phyloP scores from a whole-genome alignment of 2,888 invertebrate species.

The Philonicus albiceps region DNA sequence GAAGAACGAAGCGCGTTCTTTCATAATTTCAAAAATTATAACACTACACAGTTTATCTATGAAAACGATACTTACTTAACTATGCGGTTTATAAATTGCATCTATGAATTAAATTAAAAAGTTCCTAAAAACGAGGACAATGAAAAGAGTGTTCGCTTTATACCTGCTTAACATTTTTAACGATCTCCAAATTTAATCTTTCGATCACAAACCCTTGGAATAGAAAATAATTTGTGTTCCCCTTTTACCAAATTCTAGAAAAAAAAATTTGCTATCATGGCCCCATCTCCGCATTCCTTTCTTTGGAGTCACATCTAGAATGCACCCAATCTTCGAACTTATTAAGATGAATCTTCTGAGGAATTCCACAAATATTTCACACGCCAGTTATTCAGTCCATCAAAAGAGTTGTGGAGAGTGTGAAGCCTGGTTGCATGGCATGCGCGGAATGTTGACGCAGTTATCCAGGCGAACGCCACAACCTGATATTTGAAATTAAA shows the following conservation, averaged over 20 bases:
- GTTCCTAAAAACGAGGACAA: not conserved
- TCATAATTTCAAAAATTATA: too few relatives aligned
- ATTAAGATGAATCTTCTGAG: not conserved
- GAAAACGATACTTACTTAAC: not conserved
- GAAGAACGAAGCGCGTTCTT: too few relatives aligned
- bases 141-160: not conserved
- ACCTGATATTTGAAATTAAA: conserved; percentile 22
- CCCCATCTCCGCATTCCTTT: not conserved
- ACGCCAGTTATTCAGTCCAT: not conserved
- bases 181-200: not conserved
- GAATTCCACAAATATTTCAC: conserved; percentile 8
- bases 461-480: conserved; percentile 2
- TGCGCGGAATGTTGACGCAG: conserved; percentile 13
- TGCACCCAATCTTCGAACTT: not conserved
- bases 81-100: not conserved
- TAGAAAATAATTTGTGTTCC: not conserved
- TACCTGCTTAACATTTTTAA: not conserved
- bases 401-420: not conserved
- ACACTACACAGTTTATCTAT: too few relatives aligned
- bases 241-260: not conserved
- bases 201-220: not conserved
- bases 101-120: not conserved
- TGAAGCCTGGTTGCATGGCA: not conserved
- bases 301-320: not conserved
- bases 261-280: not conserved